Evolutionary conservation across 2,113 vertebrate genomes (phyloP), one percentile per base, ranked within the genome.

Genomic region (Eolophus roseicapilla): DNA sequence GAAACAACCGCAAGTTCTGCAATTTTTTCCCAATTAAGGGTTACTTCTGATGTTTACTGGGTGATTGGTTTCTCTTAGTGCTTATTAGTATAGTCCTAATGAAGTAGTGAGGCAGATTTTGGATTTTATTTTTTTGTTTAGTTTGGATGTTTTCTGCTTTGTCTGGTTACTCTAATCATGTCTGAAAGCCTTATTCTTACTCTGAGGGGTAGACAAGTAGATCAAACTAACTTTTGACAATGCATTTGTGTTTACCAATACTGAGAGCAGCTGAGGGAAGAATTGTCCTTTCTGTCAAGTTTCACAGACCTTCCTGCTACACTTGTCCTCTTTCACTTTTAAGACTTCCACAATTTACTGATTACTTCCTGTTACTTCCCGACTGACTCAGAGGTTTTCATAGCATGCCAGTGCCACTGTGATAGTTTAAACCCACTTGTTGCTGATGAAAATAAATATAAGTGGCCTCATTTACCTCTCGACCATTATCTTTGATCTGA

Each of bases 371-470:
- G 33, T 69, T 82, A 57, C 11, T 90, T 94, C 29, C 65, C 69
- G 60, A 53, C 87, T 94, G 63, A 82, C 64, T 92, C 75, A 43
- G 70, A 86, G 43, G 31, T 85, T 90, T 93, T 94, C 90, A 71
- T 82, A 37, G n/a, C 47, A 44, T 33, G 24, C 41, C 86, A 25
- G 9, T 75, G 52, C 28, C n/a, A 27, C 53, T 47, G 39, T 77
- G 53, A 65, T 76, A 68, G 91, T 94, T 94, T 76, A 82, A 92
- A 80, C 23, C 65, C 69, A 92, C 90, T 96, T 89, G 52, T 57
- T 81, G 52, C 82, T 93, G 90, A 95, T 96, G 82, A 95, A 94
- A 93, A 91, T 89, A 91, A 74, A 70, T 68, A 18, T 53, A 92
- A 94, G 52, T 63, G 63, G 52, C 74, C 75, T 94, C 69, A 74